These are phyloP conservation scores for Heliconius congener DNA, from an alignment of 1,140 invertebrate genomes.

Conservation along the genomic window DNA sequence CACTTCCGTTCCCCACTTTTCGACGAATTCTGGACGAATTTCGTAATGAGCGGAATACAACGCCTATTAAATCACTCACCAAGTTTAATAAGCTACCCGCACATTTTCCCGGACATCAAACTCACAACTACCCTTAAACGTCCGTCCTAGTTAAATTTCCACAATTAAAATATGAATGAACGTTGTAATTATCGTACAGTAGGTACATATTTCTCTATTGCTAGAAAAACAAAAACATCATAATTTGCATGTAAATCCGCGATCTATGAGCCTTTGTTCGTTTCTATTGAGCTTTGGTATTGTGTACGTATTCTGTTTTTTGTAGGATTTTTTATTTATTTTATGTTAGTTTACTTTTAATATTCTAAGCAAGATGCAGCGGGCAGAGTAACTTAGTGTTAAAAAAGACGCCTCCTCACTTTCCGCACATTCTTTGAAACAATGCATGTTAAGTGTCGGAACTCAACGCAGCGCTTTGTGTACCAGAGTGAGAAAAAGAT, in stretches of 20 bases:
- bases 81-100: too few relatives aligned
- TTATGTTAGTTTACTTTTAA: too few relatives aligned
- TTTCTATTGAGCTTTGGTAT: slow-evolving; percentile 2
- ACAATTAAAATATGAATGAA: background rate
- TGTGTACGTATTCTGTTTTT: background rate
- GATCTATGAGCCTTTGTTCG: background rate
- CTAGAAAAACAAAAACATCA: background rate
- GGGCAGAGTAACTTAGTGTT: too few relatives aligned
- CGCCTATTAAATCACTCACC: background rate
- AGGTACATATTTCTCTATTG: background rate
- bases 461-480: too few relatives aligned
- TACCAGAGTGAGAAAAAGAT: too few relatives aligned
- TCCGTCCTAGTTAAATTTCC: background rate
- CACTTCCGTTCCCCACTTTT: background rate
- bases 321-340: background rate
- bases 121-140: background rate
- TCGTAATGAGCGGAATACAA: background rate
- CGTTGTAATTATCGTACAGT: background rate
- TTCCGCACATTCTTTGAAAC: too few relatives aligned
- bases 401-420: too few relatives aligned
- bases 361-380: too few relatives aligned
- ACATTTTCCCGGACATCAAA: background rate
- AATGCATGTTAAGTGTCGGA: too few relatives aligned
- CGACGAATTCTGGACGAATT: background rate
- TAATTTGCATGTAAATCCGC: slow-evolving; percentile 15